Evolutionary conservation across 2,888 invertebrate genomes (phyloP), one percentile per base, ranked within the genome.

Genomic region (Linyphia triangularis): DNA sequence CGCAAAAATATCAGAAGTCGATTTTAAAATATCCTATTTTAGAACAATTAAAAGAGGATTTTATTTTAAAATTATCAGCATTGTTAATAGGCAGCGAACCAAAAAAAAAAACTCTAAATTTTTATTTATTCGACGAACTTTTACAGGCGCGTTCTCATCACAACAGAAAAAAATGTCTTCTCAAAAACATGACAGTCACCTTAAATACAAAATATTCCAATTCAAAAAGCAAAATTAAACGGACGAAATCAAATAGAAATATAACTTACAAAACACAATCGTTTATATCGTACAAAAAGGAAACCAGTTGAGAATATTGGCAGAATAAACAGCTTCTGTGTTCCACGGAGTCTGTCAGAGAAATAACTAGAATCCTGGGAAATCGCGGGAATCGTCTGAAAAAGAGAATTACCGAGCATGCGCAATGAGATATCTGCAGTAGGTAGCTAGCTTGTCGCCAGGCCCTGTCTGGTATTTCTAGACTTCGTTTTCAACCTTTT

Each of bases 391-490:
- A 77, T 63, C 61, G 51, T n/a, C 65, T 69, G 69, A 4, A 51
- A 59, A 65, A 24, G 67, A 26, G 63, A 67, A 24, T 16, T 7
- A n/a, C 28, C 75, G n/a, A 22, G 40, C 82, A 82, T 82, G 82
- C 82, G 72, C 72, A 82, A 26, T 72, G 22, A n/a, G 65, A 79
- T 51, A 86, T 86, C 86, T 81, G 86, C 86, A 81, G 73, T 73
- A 81, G 81, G 57, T 59, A 81, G 86, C 73, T 37, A 63, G 86
- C 81, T 79, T 85, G 85, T 79, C 85, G 85, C 85, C 85, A 57
- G 33, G 75, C 72, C 24, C 26, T 61, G 86, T 86, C 86, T 86
- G 59, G 79, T 37, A 51, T 30, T 57, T 37, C 26, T 61, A 72
- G 70, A 72, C 70, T 30, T 10, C 28, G 24, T 43, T 70, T 70